A percentile compares a stretch with the other conserved stretches of the same genome.
Conservation (phyloP, 2,113 vertebrate genomes). For the Sinocyclocheilus anshuiensis region DNA sequence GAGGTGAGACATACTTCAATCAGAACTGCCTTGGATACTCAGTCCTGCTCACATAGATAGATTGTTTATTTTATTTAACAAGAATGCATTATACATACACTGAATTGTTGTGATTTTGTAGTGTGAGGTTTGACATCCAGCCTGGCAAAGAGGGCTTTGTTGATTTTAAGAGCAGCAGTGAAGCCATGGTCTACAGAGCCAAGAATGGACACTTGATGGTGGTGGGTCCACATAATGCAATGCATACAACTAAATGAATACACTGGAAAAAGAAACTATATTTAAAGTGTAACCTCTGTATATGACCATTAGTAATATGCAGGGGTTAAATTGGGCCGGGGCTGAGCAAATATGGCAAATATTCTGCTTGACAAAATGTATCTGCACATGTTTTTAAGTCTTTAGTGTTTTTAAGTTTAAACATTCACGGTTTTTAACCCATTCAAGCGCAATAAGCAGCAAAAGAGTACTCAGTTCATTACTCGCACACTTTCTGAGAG, state of each 20-base stretch:
- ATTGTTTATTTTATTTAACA: background rate
- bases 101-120: conserved; percentile 58
- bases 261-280: background rate
- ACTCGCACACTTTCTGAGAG: no score
- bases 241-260: background rate
- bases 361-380: no score
- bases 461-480: no score
- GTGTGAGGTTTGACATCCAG: conserved; percentile 86
- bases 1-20: conserved; percentile 76
- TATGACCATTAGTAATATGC: background rate
- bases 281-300: background rate
- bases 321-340: no score
- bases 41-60: background rate
- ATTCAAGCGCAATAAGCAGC: no score
- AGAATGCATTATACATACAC: background rate
- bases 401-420: no score
- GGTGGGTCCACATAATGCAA: conserved; percentile 74
- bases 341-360: no score
- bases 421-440: no score
- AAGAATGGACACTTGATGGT: conserved; percentile 91
- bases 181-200: conserved; percentile 87
- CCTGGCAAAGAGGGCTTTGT: conserved; percentile 88
- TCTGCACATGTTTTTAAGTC: no score
- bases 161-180: conserved; percentile 84
- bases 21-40: background rate